A percentile compares a stretch with the other conserved stretches of the same genome.
Conservation (phyloP, 2,113 vertebrate species). For the Pyrgilauda ruficollis region DNA sequence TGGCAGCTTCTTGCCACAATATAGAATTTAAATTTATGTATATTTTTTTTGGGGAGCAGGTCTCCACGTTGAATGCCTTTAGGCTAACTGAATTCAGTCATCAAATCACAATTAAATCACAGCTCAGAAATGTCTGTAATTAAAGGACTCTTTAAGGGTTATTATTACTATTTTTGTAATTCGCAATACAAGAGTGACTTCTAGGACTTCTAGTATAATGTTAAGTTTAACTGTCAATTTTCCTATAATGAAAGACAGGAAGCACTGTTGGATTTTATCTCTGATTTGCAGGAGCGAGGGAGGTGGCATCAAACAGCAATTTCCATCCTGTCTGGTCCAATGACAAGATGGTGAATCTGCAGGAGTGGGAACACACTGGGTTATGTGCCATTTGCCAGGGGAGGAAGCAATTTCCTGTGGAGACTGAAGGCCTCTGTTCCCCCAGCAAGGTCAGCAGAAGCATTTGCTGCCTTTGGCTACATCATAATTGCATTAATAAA, state of each 20-base stretch:
- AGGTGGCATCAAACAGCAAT: neutral
- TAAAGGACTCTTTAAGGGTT: neutral
- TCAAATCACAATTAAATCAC: neutral
- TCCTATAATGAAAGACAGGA: neutral
- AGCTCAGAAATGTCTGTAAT: neutral
- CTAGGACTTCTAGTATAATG: neutral
- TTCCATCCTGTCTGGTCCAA: neutral
- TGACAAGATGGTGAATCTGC: neutral
- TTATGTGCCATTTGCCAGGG: neutral
- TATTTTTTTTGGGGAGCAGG: neutral
- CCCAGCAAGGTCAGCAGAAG: constrained; percentile 45
- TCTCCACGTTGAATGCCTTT: neutral
- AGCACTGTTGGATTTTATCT: neutral
- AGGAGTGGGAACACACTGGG: neutral
- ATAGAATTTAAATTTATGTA: neutral
- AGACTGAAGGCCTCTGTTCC: neutral
- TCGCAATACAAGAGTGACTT: neutral
- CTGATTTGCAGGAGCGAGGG: neutral
- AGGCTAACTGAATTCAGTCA: neutral
- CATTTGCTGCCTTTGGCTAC: constrained; percentile 30
- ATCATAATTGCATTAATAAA: constrained; percentile 52
- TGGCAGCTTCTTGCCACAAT: neutral
- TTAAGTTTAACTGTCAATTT: neutral
- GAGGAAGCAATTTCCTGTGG: neutral
- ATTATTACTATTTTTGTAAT: neutral